Evolutionary conservation across 1,140 invertebrate genomes (phyloP).

Genomic region (Drosophila prosaltans): DNA sequence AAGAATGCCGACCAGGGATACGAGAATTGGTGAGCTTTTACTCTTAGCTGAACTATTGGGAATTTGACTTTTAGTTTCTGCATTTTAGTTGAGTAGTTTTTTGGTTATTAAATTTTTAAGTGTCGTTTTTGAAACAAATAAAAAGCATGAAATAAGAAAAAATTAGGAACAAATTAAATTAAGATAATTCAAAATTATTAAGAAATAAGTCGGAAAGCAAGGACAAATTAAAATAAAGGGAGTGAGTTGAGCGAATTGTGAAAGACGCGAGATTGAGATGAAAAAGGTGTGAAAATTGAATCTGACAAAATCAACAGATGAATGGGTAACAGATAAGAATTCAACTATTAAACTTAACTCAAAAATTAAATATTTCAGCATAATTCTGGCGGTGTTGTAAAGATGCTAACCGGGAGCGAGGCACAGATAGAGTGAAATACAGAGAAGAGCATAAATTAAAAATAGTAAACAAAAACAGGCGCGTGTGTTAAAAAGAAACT

Average conservation of each 20-base stretch:
- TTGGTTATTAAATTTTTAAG: constrained; percentile 18
- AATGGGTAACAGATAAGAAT: constrained; percentile 26
- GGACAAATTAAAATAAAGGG: constrained; percentile 24
- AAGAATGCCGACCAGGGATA: not conserved
- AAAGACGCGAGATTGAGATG: constrained; percentile 46
- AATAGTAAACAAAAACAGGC: constrained; percentile 66
- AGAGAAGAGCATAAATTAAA: constrained; percentile 56
- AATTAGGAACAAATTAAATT: constrained; percentile 33
- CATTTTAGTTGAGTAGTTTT: not conserved
- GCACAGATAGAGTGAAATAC: constrained; percentile 31
- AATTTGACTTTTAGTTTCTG: not conserved
- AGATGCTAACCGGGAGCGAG: constrained; percentile 64
- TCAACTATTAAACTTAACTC: constrained; percentile 19
- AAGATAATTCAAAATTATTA: constrained; percentile 18
- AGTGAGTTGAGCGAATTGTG: constrained; percentile 44
- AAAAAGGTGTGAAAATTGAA: constrained; percentile 18
- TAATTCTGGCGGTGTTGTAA: constrained; percentile 70
- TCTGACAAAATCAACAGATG: constrained; percentile 28
- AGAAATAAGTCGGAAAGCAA: constrained; percentile 12
- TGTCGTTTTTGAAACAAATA: constrained; percentile 22
- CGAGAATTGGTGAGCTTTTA: not conserved
- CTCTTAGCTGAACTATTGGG: not conserved
- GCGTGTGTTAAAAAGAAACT: constrained; percentile 62
- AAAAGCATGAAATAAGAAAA: constrained; percentile 32
- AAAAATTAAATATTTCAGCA: constrained; percentile 57